Conservation (phyloP, 2,888 invertebrate species). For the Pandemis heparana region DNA sequence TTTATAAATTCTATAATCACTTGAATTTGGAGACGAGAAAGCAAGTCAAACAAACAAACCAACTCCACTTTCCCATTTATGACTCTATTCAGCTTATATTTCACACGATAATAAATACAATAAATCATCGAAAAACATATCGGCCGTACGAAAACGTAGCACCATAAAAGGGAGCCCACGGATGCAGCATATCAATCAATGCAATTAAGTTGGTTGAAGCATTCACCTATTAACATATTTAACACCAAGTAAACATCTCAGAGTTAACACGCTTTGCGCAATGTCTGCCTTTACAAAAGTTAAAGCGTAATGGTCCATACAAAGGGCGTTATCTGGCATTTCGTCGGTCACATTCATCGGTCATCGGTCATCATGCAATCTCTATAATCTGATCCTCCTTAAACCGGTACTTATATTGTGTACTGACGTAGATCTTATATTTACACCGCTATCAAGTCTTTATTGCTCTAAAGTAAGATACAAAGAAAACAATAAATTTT, state of each 20-base stretch:
- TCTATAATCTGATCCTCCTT: constrained; percentile 25
- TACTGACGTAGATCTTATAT: not conserved
- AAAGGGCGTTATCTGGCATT: constrained; percentile 70
- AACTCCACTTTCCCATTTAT: constrained; percentile 6
- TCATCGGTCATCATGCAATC: constrained; percentile 28
- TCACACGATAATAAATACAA: constrained; percentile 10
- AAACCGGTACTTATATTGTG: constrained; percentile 14
- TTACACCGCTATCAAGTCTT: not conserved
- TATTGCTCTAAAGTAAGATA: not conserved
- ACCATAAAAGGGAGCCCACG: constrained; percentile 33
- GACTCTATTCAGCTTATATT: not conserved
- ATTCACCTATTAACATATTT: constrained; percentile 76
- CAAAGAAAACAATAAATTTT: not conserved
- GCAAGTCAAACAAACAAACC: not conserved
- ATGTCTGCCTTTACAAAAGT: constrained; percentile 59
- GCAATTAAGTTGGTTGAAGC: constrained; percentile 68
- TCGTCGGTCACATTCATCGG: constrained; percentile 38
- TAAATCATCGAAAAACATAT: constrained; percentile 3
- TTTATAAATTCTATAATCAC: not conserved
- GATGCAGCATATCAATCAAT: constrained; percentile 70
- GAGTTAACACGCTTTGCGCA: constrained; percentile 65
- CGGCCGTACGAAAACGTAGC: not conserved
- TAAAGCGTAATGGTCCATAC: constrained; percentile 55
- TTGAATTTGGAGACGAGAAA: not conserved
- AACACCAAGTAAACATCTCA: constrained; percentile 69